Conservation (phyloP, 2,797 vertebrate species). For the Enteromius trimaculatus region DNA sequence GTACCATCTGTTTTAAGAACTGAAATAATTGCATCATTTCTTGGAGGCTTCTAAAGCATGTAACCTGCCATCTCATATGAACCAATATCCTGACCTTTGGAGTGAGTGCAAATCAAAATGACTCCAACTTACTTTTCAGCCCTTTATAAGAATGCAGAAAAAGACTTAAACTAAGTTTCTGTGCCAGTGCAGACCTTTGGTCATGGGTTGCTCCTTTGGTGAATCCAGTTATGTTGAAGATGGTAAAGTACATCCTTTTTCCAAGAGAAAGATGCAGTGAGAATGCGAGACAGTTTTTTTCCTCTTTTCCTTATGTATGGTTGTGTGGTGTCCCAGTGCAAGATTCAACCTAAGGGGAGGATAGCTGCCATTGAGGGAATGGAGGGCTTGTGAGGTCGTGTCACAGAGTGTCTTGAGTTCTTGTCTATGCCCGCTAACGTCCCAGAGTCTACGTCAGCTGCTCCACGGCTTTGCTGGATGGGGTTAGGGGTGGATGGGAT, state of each 20-base stretch:
- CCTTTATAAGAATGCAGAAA: constrained; percentile 18
- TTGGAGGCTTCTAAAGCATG: constrained; percentile 8
- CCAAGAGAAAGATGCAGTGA: constrained; percentile 20
- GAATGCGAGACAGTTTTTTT: constrained; percentile 48
- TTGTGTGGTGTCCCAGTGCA: constrained; percentile 41
- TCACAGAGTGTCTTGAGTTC: constrained; percentile 56
- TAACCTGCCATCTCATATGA: background rate
- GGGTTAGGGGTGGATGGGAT: constrained; percentile 17
- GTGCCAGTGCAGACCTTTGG: constrained; percentile 62
- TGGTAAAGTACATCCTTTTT: constrained; percentile 32
- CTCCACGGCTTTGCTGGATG: constrained; percentile 48
- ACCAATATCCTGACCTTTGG: constrained; percentile 49
- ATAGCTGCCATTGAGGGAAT: constrained; percentile 78
- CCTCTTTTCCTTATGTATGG: constrained; percentile 44
- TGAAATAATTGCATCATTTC: background rate
- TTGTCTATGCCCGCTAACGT: constrained; percentile 54
- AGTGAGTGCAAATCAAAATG: constrained; percentile 63
- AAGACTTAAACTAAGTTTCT: constrained; percentile 19
- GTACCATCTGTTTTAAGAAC: constrained; percentile 35
- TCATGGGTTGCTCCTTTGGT: constrained; percentile 59
- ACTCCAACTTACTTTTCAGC: background rate
- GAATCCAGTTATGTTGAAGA: constrained; percentile 49
- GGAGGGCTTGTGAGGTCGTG: constrained; percentile 52
- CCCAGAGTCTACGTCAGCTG: constrained; percentile 62
- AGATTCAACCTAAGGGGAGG: constrained; percentile 58